Conservation (phyloP, 2,888 invertebrate genomes). For the Trissonchulus latispiculum region DNA sequence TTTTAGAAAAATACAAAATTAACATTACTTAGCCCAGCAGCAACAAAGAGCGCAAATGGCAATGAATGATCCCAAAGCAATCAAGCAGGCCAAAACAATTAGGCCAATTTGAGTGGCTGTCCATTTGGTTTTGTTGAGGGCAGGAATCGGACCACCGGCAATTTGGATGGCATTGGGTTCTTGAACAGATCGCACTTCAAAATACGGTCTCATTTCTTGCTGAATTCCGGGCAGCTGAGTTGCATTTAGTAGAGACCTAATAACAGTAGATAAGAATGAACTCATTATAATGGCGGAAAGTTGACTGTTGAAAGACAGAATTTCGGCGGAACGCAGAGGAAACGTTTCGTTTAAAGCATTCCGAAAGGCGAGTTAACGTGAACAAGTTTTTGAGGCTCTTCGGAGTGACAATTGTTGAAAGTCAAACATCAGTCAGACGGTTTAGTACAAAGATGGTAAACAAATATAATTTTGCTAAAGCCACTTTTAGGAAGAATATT, state of each 20-base stretch:
- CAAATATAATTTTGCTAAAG: no score
- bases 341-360: no score
- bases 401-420: no score
- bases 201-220: neutral
- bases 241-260: neutral
- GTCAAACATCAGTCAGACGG: no score
- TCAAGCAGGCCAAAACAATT: slow-evolving; percentile 32
- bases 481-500: slow-evolving; percentile 6
- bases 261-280: no score
- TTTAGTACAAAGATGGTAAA: no score
- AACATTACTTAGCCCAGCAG: slow-evolving; percentile 31
- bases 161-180: neutral
- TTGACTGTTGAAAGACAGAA: no score
- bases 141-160: neutral
- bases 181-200: neutral
- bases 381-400: no score
- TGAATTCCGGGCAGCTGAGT: neutral
- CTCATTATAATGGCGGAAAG: no score
- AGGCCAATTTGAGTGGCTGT: slow-evolving; percentile 21
- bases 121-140: slow-evolving; percentile 7
- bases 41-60: slow-evolving; percentile 35
- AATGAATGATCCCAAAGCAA: slow-evolving; percentile 34
- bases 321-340: no score
- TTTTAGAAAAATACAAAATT: no score
- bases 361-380: no score